Base-by-base conservation (phyloP, 2,113 vertebrate species). In the Rhipidura dahli region DNA sequence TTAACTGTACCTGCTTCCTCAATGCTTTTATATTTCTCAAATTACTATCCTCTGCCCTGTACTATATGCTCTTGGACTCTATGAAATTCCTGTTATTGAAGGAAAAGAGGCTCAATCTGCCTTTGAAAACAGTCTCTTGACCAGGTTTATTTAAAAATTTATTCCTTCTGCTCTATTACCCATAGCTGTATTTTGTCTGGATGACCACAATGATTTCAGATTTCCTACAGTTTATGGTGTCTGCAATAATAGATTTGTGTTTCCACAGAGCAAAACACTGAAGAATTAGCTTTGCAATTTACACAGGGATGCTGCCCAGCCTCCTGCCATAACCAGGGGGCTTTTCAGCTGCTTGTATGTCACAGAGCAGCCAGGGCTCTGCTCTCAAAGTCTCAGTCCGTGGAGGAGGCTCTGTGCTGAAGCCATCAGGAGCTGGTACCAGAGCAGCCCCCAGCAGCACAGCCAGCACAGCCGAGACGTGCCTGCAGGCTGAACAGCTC, bases 91-190 rank as follows among this genome's bases (percentile, higher is more conserved):
- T 82, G 1, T 65, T 86, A 83, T 37, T 75, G 61, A 90, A 88
- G 27, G 50, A 83, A 88, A 94, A 77, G 26, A 72, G 76, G 28
- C 16, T 54, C 51, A 71, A 64, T 57, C 27, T 84, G 44, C 53
- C 71, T 65, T 84, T 88, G 45, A 84, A 92, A 94, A 53, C 42
- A 63, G 69, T 51, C n/a, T 28, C 3, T 14, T 10, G 5, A 45
- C 39, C 6, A 37, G 30, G 51, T 89, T 86, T 76, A 26, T 87
- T 92, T 87, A 89, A 94, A 97, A 86, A 87, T 60, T 6, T 68
- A 87, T 84, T 57, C 37, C 61, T 89, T 78, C 56, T 89, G 40
- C 83, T 81, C 49, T 79, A 61, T 40, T 61, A 78, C 44, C 26
- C 40, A 30, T 26, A 70, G 37, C 57, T 50, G 12, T 61, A 30